Conservation (phyloP, 2,888 invertebrate genomes). For the Idaea dimidiata region DNA sequence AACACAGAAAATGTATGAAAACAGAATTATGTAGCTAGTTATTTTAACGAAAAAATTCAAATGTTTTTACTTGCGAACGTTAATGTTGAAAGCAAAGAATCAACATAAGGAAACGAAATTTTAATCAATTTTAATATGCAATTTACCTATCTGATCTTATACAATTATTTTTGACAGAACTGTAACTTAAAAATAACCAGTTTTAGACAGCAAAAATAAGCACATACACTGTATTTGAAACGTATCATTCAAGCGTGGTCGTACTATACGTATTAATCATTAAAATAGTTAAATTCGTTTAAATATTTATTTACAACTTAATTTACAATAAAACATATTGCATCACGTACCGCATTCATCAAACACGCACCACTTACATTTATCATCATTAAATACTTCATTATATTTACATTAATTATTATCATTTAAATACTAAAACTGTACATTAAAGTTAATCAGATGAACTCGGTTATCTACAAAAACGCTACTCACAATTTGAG, state of each 20-base stretch:
- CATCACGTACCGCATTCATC: conserved; percentile 38
- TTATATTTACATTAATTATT: conserved; percentile 41
- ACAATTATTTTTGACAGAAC: too few relatives aligned
- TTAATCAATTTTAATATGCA: too few relatives aligned
- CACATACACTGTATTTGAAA: background rate
- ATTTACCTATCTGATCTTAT: too few relatives aligned
- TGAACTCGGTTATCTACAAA: too few relatives aligned
- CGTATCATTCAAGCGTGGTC: conserved; percentile 40
- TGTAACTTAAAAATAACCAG: too few relatives aligned
- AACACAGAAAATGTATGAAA: too few relatives aligned
- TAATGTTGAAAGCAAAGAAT: too few relatives aligned
- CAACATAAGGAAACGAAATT: too few relatives aligned
- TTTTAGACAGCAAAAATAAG: background rate
- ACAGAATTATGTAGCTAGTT: too few relatives aligned
- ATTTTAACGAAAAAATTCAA: too few relatives aligned
- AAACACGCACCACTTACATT: conserved; percentile 28
- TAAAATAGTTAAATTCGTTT: conserved; percentile 77
- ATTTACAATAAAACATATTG: conserved; percentile 63
- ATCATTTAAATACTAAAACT: conserved; percentile 7
- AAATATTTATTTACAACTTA: conserved; percentile 74
- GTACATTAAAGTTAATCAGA: background rate
- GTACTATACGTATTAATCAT: conserved; percentile 49
- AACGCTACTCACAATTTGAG: too few relatives aligned
- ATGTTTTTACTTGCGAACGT: too few relatives aligned
- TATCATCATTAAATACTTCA: conserved; percentile 16